Evolutionary conservation across 2,797 vertebrate genomes (phyloP).

Genomic region (Garrulus glandarius): DNA sequence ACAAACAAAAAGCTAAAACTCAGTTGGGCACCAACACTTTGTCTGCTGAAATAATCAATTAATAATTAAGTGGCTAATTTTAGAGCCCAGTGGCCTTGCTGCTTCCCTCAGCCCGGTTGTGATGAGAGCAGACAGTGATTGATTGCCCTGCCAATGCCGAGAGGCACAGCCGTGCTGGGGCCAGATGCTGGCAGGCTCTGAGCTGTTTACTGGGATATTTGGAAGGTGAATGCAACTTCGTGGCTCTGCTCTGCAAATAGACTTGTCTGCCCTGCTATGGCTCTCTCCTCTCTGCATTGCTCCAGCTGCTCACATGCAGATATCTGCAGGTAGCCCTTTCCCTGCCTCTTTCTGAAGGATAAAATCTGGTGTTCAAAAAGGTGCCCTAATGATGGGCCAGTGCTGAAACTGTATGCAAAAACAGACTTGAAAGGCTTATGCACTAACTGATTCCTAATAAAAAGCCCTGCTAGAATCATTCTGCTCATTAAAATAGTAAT

Average conservation of each 20-base stretch:
- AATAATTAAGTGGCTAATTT: conserved; percentile 71
- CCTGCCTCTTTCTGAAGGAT: neutral
- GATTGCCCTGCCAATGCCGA: neutral
- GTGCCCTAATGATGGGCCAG: neutral
- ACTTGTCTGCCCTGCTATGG: neutral
- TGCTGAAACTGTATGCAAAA: neutral
- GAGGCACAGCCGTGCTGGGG: neutral
- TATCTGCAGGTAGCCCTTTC: neutral
- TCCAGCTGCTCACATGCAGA: neutral
- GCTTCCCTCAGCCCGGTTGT: neutral
- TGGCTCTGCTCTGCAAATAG: neutral
- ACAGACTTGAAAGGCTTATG: neutral
- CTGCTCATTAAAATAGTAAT: conserved; percentile 5
- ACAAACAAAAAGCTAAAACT: neutral
- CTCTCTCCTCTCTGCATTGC: neutral
- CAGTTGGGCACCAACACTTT: neutral
- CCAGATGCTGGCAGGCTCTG: neutral
- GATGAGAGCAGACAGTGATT: conserved; percentile 61
- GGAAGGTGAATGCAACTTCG: neutral
- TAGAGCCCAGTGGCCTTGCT: conserved; percentile 20
- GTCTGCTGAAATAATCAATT: conserved; percentile 67
- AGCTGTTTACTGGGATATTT: neutral
- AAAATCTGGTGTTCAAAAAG: neutral
- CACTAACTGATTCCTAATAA: neutral
- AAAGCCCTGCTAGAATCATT: neutral